Evolutionary conservation across 1,140 invertebrate species (phyloP).

Genomic region (Melitaea cinxia): DNA sequence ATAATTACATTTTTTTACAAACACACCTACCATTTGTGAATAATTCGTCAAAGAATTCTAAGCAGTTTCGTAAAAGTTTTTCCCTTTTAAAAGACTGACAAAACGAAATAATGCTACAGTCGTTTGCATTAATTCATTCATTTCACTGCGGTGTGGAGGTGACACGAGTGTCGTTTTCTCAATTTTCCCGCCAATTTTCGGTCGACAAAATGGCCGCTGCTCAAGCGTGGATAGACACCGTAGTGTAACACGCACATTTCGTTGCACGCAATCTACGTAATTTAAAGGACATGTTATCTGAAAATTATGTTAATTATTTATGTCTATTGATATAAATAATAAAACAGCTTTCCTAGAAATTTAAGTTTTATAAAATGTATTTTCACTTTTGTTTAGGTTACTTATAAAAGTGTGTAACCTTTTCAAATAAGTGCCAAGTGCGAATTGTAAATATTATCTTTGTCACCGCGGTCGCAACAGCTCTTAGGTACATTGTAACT

Average conservation of each 20-base stretch:
- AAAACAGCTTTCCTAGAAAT: not conserved
- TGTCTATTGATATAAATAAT: conserved; percentile 27
- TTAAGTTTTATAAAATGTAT: not conserved
- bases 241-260: conserved; percentile 61
- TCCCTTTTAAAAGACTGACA: conserved; percentile 49
- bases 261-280: conserved; percentile 43
- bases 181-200: conserved; percentile 75
- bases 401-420: not conserved
- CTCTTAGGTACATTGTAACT: conserved; percentile 50
- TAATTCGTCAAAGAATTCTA: not conserved
- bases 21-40: not conserved
- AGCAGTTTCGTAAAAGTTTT: conserved; percentile 35
- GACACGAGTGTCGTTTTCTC: conserved; percentile 70
- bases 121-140: conserved; percentile 59
- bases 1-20: too few relatives aligned
- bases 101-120: conserved; percentile 34
- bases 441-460: conserved; percentile 59
- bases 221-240: too few relatives aligned
- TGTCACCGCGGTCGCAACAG: conserved; percentile 48
- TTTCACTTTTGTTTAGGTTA: not conserved
- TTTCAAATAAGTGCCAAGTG: conserved; percentile 50
- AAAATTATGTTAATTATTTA: conserved; percentile 35
- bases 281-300: conserved; percentile 29
- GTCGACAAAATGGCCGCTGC: conserved; percentile 69
- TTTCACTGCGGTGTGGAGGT: conserved; percentile 29